phyloP scores from a whole-genome alignment of 2,797 vertebrate species.

The Eulemur albifrons region DNA sequence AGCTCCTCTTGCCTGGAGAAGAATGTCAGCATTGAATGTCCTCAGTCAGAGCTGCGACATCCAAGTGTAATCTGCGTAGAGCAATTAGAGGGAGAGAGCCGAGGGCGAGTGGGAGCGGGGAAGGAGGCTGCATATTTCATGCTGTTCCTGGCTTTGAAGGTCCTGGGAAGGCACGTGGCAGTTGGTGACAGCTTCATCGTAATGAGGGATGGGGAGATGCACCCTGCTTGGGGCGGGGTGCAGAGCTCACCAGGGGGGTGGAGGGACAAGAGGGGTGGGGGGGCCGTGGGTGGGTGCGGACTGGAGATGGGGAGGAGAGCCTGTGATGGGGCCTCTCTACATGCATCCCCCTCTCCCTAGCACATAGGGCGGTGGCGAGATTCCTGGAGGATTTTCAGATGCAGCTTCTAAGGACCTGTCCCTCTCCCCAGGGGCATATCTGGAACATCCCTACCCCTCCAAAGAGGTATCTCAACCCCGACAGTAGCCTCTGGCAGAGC shows the following conservation, averaged over 20 bases:
- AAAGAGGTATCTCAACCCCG: background rate
- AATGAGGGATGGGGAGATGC: constrained; percentile 54
- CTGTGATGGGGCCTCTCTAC: background rate
- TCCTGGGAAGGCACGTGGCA: constrained; percentile 62
- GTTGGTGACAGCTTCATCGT: constrained; percentile 75
- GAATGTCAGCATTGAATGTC: constrained; percentile 57
- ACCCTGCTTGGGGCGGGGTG: rapidly evolving
- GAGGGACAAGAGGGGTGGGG: background rate
- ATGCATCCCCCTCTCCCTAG: background rate
- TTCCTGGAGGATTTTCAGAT: background rate
- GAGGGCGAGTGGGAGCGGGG: constrained; percentile 64
- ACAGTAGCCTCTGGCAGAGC: background rate
- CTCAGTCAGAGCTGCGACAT: constrained; percentile 67
- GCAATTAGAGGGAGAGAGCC: constrained; percentile 77
- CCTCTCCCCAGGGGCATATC: background rate
- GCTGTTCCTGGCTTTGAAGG: constrained; percentile 75
- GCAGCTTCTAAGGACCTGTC: background rate
- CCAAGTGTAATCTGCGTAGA: constrained; percentile 75
- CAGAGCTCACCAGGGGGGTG: background rate
- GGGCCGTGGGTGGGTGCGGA: background rate
- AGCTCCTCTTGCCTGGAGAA: background rate
- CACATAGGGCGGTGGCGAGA: background rate
- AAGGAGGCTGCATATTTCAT: constrained; percentile 78
- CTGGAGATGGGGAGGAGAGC: background rate
- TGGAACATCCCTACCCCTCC: background rate